Evolutionary conservation across 2,888 invertebrate species (phyloP), one percentile per base, ranked within the genome.

Genomic region (Bugula neritina): DNA sequence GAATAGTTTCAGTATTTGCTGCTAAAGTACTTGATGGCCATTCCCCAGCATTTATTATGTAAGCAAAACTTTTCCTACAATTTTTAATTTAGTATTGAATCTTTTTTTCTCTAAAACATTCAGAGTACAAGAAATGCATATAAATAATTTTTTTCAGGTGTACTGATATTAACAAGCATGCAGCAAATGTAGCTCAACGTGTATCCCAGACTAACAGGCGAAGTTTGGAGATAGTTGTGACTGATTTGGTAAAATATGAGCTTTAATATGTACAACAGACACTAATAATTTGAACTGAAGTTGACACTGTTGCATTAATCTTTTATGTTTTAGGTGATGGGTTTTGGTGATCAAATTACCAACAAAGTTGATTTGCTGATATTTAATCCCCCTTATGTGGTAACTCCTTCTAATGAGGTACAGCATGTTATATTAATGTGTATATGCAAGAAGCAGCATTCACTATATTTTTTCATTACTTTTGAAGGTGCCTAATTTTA

Each of bases 381-480:
- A 71, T 99, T 97, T 81, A 99, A 99, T 88, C 98, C 99, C 0
- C 99, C 99, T 0, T 99, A 99, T 87, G 98, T 99, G 55, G 91
- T 93, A 0, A 96, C 96, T 0, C 89, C 90, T 10, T 86, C 89
- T 63, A 85, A 87, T 23, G 95, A 96, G 85, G 88, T 92, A 71
- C 86, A 88, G 43, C 10, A 17, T 43, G 17, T 5, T 43, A 17
- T 43, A 17, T 43, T 17, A 43, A 43, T 43, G 10, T 43, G 43
- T 43, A 43, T 43, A 43, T 17, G 5, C 5, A 17, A 17, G 5
- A 10, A 43, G 43, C 17, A 43, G 10, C 43, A 43, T 10, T 5
- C 10, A 43, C 17, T 43, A 17, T 43, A 10, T 17, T 10, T 17
- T 17, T 17, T 43, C 17, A 43, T 43, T 17, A 43, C 43, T 43